These are phyloP conservation scores for Rhinella marina DNA, from an alignment of 2,797 vertebrate genomes.

Conservation along the genomic window DNA sequence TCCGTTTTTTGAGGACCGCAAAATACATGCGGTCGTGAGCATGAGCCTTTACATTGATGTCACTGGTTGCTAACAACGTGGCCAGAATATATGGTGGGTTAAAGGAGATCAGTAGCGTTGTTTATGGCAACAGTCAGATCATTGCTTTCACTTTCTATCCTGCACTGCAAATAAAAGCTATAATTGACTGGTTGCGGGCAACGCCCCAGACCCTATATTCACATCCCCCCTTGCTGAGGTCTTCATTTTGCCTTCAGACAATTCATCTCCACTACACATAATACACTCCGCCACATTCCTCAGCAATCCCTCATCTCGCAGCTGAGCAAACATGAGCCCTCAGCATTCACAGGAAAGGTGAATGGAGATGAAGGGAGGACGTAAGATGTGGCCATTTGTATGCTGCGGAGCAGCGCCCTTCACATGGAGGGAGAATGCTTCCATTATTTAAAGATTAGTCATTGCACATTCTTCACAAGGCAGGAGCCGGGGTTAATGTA, in stretches of 20 bases:
- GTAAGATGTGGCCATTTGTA: constrained; percentile 10
- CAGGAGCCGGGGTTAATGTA: not conserved
- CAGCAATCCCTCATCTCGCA: not conserved
- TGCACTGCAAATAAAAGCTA: too few species aligned
- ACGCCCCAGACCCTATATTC: too few species aligned
- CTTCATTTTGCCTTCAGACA: not conserved
- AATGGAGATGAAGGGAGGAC: not conserved
- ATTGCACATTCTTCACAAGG: constrained; percentile 31
- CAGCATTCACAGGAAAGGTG: too few species aligned
- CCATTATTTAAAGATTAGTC: constrained; percentile 44
- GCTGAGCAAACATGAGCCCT: not conserved
- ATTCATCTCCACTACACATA: not conserved
- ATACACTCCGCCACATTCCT: constrained; percentile 16
- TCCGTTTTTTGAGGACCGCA: too few species aligned
- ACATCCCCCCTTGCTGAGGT: not conserved
- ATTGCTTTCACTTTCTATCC: too few species aligned
- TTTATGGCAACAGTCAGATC: not conserved
- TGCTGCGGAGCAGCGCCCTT: constrained; percentile 7
- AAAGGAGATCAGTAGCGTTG: not conserved
- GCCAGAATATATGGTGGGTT: too few species aligned
- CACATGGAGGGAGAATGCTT: constrained; percentile 18
- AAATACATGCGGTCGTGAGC: too few species aligned
- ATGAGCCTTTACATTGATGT: too few species aligned
- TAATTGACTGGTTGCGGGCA: too few species aligned
- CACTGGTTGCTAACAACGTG: too few species aligned